Base-by-base conservation (phyloP, 2,888 invertebrate genomes). In the Plagodis dolabraria region DNA sequence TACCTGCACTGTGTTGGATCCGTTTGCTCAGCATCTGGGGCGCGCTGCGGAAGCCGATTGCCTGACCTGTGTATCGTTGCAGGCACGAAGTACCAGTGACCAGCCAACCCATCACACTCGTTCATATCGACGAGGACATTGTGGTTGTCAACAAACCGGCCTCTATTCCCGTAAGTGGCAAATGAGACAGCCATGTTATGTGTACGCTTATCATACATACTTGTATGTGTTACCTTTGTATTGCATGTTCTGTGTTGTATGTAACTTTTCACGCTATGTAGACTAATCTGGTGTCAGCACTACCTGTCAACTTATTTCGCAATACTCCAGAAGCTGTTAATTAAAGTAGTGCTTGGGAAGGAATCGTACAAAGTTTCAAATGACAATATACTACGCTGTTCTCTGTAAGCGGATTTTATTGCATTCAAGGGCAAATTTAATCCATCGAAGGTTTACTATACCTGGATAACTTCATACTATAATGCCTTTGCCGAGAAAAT, bases 81-180 rank as follows among this genome's bases (percentile, higher is more conserved):
- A 98, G 98, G 96, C 99, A 99, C 95, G 99, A 99, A 96, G 98
- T 98, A 94, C 98, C 99, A 88, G 99, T 99, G 93, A 96, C 98
- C 93, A 97, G 97, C 93, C 96, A 97, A 95, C 96, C 97, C 93
- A 97, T 99, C 95, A 96, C 97, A 94, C 97, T 99, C 94, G 96
- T 99, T 89, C 97, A 97, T 94, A 97, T 99, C 95, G 98, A 98
- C 94, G 98, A 99, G 93, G 98, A 99, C 94, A 95, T 99, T 94
- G 96, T 99, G 94, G 99, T 99, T 94, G 98, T 99, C 94, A 98
- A 99, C 96, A 99, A 99, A 96, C 99, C 99, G 91, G 97, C 98
- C 94, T 99, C 99, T 93, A 98, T 99, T 94, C 99, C 99, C 93
- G 98, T 99, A 97, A 98, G 97, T 97, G 96, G 96, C 96, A 95